Percentiles rank a stretch among this genome's conserved stretches.
Conservation (phyloP, 2,797 vertebrate genomes). For the Gallinago solitaria region DNA sequence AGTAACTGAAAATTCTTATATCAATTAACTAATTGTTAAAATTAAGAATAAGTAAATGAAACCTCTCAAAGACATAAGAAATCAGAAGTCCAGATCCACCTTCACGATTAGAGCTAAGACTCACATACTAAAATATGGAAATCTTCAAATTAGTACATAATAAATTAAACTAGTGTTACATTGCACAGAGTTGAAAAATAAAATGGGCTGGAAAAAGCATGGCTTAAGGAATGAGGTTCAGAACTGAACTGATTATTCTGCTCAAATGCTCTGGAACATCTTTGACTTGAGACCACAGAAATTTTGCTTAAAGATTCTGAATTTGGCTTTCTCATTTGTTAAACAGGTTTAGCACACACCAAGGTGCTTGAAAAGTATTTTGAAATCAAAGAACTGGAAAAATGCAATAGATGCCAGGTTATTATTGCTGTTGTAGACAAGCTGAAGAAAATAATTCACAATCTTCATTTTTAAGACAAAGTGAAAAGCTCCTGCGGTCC, state of each 20-base stretch:
- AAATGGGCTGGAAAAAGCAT: neutral
- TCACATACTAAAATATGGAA: neutral
- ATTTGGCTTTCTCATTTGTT: neutral
- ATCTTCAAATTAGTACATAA: neutral
- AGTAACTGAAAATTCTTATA: neutral
- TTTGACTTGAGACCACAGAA: neutral
- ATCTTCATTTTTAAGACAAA: neutral
- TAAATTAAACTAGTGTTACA: neutral
- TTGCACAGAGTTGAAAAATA: neutral
- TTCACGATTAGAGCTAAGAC: neutral
- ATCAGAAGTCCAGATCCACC: neutral
- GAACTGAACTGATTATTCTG: neutral
- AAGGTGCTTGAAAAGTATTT: neutral
- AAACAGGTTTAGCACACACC: neutral
- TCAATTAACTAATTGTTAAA: neutral
- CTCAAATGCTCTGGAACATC: neutral
- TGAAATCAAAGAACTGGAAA: neutral
- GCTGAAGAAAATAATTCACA: neutral
- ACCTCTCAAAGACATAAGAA: neutral
- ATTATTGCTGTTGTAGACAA: neutral
- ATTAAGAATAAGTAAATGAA: neutral
- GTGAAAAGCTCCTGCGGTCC: neutral
- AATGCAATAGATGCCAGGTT: neutral
- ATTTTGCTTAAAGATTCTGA: neutral
- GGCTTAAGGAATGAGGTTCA: neutral